phyloP scores from a whole-genome alignment of 2,888 invertebrate species.

The Pilophorus perplexus region DNA sequence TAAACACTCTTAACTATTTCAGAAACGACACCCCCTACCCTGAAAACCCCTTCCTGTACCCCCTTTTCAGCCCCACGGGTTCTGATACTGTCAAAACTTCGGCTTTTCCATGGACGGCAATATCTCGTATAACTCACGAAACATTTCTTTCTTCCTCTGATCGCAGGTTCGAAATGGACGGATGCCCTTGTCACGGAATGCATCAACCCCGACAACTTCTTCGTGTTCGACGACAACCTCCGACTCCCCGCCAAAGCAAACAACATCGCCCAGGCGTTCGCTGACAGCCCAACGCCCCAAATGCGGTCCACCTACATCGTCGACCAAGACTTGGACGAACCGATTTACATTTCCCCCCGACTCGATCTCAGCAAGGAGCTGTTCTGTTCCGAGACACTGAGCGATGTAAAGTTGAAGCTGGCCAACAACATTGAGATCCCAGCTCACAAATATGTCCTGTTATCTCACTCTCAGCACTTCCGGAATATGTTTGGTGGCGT shows the following conservation, averaged over 20 bases:
- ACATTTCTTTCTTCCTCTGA: too few relatives aligned
- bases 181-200: not conserved
- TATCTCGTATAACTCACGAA: too few relatives aligned
- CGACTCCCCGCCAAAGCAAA: not conserved
- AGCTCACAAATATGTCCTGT: slow-evolving; percentile 15
- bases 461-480: slow-evolving; percentile 9
- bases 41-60: too few relatives aligned
- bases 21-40: too few relatives aligned
- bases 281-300: slow-evolving; percentile 10
- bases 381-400: slow-evolving; percentile 13
- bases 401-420: slow-evolving; percentile 14
- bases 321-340: slow-evolving; percentile 6
- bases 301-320: not conserved
- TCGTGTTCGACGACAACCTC: not conserved
- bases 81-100: too few relatives aligned
- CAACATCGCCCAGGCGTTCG: not conserved
- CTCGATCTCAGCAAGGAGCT: not conserved
- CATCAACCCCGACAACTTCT: not conserved
- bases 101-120: too few relatives aligned
- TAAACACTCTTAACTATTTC: too few relatives aligned
- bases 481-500: slow-evolving; percentile 3
- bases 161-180: slow-evolving; percentile 12
- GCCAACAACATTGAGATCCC: not conserved
- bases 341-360: not conserved
- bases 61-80: too few relatives aligned